Evolutionary conservation across 35 echinoderm and acorn worm species (phyloP), one percentile per base, ranked within the genome.

Genomic region (Lytechinus pictus): DNA sequence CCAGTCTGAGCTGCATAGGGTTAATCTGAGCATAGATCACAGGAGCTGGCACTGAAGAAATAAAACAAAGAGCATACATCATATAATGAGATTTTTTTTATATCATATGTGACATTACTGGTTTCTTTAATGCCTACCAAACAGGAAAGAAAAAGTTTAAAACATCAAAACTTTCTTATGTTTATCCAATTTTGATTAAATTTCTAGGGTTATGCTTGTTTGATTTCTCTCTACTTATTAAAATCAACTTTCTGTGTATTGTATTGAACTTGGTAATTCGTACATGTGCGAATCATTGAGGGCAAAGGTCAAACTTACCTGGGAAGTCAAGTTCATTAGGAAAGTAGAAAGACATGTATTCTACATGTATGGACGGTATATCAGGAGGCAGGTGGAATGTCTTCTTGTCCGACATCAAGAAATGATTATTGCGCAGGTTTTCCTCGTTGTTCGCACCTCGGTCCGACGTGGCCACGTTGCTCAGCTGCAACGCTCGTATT

Each of bases 271-370:
- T 44, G 33, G 33, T 44, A 44, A 44, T 44, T 44, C 2, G 33
- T 44, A 44, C 33, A 44, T 89, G 71, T 58, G 9, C 4, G 13
- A 58, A 58, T 58, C 9, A 58, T 4, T 11, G 9, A 11, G 56
- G 56, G 9, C 56, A 58, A 58, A 13, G 13, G 56, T 58, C 9
- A 58, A 58, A 89, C 88, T 92, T 53, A 99, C 98, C 97, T 94
- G 98, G 98, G 93, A 98, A 99, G 55, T 98, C 96, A 28, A 99
- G 93, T 95, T 97, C 97, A 95, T 99, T 97, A 0, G 98, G 98
- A 54, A 99, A 99, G 88, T 99, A 99, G 89, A 98, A 99, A 9
- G 98, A 99, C 9, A 96, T 98, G 86, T 99, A 98, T 55, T 99
- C 98, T 8, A 99, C 91, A 54, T 99, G 98, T 33, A 99, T 53